Conservation (phyloP, 2,113 vertebrate genomes). For the Vulpes vulpes region DNA sequence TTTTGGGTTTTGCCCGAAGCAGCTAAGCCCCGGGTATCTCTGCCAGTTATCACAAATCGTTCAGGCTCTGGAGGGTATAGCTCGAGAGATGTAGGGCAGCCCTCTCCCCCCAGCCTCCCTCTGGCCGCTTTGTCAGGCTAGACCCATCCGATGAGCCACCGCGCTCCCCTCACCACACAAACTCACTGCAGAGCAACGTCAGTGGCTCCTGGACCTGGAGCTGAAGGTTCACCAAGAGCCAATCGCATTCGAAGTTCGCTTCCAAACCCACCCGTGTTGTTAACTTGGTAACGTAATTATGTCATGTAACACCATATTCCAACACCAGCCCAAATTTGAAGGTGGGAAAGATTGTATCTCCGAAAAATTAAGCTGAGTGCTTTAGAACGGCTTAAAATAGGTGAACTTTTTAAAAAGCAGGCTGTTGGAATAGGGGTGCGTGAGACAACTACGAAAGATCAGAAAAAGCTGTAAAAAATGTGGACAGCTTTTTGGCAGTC, state of each 20-base stretch:
- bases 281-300: neutral
- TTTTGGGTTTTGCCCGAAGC: neutral
- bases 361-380: constrained; percentile 26
- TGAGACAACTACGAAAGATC: constrained; percentile 13
- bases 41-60: neutral
- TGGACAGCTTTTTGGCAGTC: constrained; percentile 38
- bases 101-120: neutral
- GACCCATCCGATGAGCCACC: neutral
- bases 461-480: constrained; percentile 50
- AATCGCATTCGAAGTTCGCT: neutral
- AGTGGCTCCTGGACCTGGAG: neutral
- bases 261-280: neutral
- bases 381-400: neutral
- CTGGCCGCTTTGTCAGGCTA: neutral
- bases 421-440: neutral
- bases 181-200: neutral
- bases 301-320: neutral
- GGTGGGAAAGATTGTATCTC: neutral
- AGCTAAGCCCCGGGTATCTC: neutral
- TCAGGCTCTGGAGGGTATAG: neutral
- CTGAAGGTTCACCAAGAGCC: neutral
- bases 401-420: neutral
- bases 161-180: neutral
- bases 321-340: neutral
- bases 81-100: neutral